Conservation (phyloP, 2,113 vertebrate species). For the Neodon shergylaensis region DNA sequence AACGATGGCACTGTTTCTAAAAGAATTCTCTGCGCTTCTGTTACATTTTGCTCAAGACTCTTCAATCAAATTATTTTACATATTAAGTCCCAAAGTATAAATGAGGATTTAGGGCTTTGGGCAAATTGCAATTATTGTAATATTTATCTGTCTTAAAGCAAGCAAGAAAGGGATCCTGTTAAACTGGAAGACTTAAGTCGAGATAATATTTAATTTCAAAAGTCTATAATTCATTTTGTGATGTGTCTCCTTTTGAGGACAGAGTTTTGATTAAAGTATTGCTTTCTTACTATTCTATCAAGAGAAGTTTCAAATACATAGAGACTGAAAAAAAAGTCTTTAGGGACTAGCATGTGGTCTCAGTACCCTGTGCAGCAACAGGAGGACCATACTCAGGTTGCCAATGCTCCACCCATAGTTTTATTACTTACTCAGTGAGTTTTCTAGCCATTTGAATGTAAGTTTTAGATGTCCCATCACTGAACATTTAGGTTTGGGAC, state of each 20-base stretch:
- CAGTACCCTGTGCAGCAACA: fast-evolving
- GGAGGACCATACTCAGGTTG: fast-evolving
- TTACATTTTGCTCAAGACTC: neutral
- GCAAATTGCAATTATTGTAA: neutral
- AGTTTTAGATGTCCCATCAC: neutral
- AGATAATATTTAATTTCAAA: neutral
- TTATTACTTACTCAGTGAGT: too few relatives aligned
- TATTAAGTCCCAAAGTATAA: neutral
- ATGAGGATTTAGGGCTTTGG: neutral
- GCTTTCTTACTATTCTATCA: neutral
- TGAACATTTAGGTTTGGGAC: neutral
- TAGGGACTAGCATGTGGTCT: fast-evolving
- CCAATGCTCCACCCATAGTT: fast-evolving
- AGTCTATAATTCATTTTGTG: neutral
- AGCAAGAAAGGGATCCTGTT: neutral
- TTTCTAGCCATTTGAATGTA: neutral
- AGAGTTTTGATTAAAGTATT: neutral
- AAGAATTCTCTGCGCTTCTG: neutral
- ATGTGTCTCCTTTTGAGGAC: neutral
- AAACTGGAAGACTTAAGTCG: neutral
- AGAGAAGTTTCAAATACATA: neutral
- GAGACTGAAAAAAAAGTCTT: neutral
- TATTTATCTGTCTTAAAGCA: neutral
- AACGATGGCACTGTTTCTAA: fast-evolving
- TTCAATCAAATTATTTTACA: neutral